Base-by-base conservation (phyloP, 2,888 invertebrate genomes). In the Unio delphinus region DNA sequence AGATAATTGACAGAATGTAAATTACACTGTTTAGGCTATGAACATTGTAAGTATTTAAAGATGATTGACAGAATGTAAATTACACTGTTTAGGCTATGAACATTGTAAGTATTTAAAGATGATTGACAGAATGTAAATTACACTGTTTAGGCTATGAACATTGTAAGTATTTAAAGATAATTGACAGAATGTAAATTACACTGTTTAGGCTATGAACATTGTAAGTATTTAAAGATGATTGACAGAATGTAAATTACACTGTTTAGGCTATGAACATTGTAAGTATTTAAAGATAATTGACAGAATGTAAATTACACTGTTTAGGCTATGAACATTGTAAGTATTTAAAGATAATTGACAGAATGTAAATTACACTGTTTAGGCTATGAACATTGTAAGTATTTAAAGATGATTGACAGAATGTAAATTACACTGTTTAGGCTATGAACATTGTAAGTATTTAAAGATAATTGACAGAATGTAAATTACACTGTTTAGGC, bases 321-420 rank as follows among this genome's bases (percentile, higher is more conserved):
- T 11, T 23, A 1, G 83, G 83, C 54, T 74, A 72, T 70, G 85
- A 85, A 72, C 71, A 78, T 71, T 81, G 85, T 83, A 74, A 78
- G 84, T 76, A 65, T 58, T 8, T 7, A 20, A 6, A 17, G 64
- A n/a, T 0, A 4, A 11, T 45, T 8, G 8, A 45, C 34, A 45
- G 34, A 1, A 45, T 0, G 1, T 45, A 45, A 45, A 45, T 11
- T 11, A 45, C 11, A 11, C 18, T 83, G 84, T 74, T 73, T 72
- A 67, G 83, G 83, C 54, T 74, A 72, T 70, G 85, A 85, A 72
- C 72, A 78, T 71, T 81, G 85, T 84, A 74, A 78, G 84, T 76
- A 65, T 58, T 8, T 15, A 20, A 6, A 17, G 64, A n/a, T 0
- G 11, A 11, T 45, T 8, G 8, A 45, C 34, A n/a, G n/a, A 45